A percentile compares a stretch with the other conserved stretches of the same genome.
These are phyloP conservation scores for Lochmaea crataegi DNA, from an alignment of 2,888 invertebrate species.

Conservation along the genomic window DNA sequence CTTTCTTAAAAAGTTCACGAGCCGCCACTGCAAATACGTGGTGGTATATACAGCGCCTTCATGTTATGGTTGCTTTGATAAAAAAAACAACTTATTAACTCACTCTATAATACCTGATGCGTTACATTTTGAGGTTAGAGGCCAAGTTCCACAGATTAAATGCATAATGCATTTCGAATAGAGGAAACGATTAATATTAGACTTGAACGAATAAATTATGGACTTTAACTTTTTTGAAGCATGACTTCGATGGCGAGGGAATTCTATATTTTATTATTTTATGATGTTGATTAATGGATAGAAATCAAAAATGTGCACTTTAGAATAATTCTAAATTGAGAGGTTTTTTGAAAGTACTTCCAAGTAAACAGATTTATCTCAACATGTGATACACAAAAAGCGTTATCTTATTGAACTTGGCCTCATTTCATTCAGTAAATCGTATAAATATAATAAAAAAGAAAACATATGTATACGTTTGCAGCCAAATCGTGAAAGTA, in stretches of 20 bases:
- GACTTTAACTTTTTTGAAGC: neutral
- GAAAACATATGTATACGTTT: neutral
- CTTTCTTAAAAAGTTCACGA: too few relatives aligned
- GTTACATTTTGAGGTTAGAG: constrained; percentile 14
- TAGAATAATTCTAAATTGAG: too few relatives aligned
- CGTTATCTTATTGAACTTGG: constrained; percentile 14
- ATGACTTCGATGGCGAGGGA: neutral
- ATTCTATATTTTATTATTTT: neutral
- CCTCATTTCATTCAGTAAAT: constrained; percentile 12
- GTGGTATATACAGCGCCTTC: constrained; percentile 7
- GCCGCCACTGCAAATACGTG: too few relatives aligned
- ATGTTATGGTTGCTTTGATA: constrained; percentile 2
- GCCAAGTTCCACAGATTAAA: constrained; percentile 11
- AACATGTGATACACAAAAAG: constrained; percentile 5
- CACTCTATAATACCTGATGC: constrained; percentile 2
- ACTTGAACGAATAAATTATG: neutral
- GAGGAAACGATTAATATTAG: neutral
- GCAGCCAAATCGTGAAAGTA: too few relatives aligned
- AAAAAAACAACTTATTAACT: constrained; percentile 1
- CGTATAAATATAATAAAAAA: constrained; percentile 3
- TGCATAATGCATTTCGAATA: neutral
- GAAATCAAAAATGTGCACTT: too few relatives aligned
- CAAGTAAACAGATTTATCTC: constrained; percentile 6
- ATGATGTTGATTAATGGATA: too few relatives aligned
- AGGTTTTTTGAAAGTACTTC: neutral